Evolutionary conservation across 2,113 vertebrate genomes (phyloP).

Genomic region (Sander vitreus): DNA sequence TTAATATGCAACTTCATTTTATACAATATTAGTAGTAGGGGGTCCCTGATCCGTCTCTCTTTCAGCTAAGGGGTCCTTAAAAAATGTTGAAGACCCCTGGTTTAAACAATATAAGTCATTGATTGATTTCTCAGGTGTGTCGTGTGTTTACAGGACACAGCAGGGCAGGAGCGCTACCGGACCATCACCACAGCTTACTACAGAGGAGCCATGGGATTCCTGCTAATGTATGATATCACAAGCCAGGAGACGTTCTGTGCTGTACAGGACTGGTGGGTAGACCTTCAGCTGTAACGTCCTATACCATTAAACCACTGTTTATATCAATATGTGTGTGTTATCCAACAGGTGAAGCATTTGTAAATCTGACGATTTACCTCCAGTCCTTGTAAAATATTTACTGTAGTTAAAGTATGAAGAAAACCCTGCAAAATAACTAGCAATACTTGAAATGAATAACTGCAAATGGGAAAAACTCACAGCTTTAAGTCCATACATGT

Average conservation of each 20-base stretch:
- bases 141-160: slow-evolving; percentile 85
- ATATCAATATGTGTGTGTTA: neutral
- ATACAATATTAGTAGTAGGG: too few species aligned
- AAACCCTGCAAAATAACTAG: neutral
- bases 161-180: slow-evolving; percentile 89
- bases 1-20: too few species aligned
- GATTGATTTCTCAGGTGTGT: neutral
- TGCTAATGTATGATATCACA: slow-evolving; percentile 90
- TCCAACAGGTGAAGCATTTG: neutral
- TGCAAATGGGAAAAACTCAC: too few species aligned
- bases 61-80: too few species aligned
- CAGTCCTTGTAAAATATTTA: neutral
- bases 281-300: neutral
- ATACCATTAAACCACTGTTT: neutral
- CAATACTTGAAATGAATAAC: too few species aligned
- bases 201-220: slow-evolving; percentile 90
- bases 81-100: neutral
- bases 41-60: too few species aligned
- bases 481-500: neutral
- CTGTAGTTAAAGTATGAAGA: neutral
- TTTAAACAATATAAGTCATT: neutral
- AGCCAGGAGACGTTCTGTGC: slow-evolving; percentile 88
- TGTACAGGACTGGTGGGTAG: slow-evolving; percentile 87
- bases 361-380: neutral
- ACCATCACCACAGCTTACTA: slow-evolving; percentile 91